Conservation (phyloP, 2,797 vertebrate genomes). For the Mus spretus region DNA sequence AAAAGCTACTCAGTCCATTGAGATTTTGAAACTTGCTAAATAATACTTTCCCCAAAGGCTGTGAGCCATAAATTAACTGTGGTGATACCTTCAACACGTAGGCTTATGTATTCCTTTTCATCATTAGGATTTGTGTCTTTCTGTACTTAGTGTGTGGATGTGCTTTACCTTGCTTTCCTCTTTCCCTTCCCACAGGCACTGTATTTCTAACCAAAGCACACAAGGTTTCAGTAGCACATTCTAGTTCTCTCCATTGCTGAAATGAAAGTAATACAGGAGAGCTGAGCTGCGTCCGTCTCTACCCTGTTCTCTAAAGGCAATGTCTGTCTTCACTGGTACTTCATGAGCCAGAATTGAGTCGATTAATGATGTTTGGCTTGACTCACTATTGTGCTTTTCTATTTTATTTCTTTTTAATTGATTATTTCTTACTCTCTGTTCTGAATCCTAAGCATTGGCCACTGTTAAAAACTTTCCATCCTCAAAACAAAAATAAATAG, state of each 20-base stretch:
- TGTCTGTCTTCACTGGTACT: conserved; percentile 17
- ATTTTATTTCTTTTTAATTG: conserved; percentile 54
- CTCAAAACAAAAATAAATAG: background rate
- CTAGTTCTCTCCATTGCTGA: conserved; percentile 65
- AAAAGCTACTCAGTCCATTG: conserved; percentile 59
- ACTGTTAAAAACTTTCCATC: too few relatives aligned
- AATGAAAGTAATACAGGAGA: conserved; percentile 59
- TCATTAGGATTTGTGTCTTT: conserved; percentile 84
- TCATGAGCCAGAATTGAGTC: background rate
- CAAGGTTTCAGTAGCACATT: conserved; percentile 67
- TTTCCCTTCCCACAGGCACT: background rate
- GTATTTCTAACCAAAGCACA: conserved; percentile 72
- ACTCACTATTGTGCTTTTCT: conserved; percentile 45
- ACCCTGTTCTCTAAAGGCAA: conserved; percentile 38
- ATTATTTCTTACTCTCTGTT: background rate
- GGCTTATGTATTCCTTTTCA: conserved; percentile 83
- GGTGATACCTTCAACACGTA: conserved; percentile 83
- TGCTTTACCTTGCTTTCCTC: conserved; percentile 77
- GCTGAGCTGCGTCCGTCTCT: background rate
- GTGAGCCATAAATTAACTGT: conserved; percentile 85
- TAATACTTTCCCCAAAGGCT: conserved; percentile 74
- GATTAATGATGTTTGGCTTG: conserved; percentile 46
- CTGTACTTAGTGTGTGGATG: conserved; percentile 83
- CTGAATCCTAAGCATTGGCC: conserved; percentile 9
- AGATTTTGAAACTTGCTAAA: conserved; percentile 69